Evolutionary conservation across 2,797 vertebrate genomes (phyloP).

Genomic region (Hippopotamyrus pictus): DNA sequence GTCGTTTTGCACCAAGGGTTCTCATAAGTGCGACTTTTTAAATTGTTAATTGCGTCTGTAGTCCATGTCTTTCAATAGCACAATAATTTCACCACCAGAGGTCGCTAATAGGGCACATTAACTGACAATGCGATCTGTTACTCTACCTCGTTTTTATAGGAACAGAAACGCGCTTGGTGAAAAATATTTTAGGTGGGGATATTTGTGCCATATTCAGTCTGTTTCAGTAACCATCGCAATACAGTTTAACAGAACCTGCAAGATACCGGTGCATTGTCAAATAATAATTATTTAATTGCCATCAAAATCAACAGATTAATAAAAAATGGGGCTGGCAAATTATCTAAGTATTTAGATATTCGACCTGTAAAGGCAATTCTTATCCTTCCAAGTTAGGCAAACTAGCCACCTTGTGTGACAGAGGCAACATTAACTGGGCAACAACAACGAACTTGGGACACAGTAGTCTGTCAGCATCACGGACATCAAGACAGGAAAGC

Average conservation of each 20-base stretch:
- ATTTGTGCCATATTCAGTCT: background rate
- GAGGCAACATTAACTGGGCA: background rate
- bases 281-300: background rate
- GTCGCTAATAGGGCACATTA: background rate
- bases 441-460: background rate
- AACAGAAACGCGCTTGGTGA: background rate
- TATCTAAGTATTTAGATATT: background rate
- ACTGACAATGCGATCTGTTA: background rate
- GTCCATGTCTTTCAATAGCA: background rate
- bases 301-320: background rate
- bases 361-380: background rate
- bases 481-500: background rate
- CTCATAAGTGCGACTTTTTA: background rate
- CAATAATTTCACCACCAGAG: background rate
- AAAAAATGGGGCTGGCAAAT: background rate
- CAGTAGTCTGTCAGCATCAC: background rate
- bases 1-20: background rate
- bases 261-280: background rate
- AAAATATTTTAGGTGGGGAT: background rate
- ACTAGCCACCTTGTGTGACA: background rate
- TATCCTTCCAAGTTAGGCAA: background rate
- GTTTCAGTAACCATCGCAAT: background rate
- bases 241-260: background rate
- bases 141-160: background rate
- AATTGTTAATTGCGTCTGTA: background rate